phyloP scores from a whole-genome alignment of 2,113 vertebrate species.

The Labeo rohita region DNA sequence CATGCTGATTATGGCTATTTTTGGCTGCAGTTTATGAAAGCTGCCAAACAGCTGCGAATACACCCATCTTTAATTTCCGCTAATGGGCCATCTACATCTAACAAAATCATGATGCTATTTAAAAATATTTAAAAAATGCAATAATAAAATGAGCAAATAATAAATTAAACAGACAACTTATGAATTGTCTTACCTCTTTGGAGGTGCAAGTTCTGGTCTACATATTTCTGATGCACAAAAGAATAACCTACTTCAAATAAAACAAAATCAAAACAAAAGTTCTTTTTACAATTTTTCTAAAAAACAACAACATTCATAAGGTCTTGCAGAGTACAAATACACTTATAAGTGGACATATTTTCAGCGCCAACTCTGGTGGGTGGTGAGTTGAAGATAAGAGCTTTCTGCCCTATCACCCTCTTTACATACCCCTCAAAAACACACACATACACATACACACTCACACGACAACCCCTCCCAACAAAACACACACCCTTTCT shows the following conservation, averaged over 20 bases:
- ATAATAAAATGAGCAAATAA: not conserved
- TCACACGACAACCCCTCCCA: not conserved
- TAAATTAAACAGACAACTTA: not conserved
- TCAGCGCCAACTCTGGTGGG: conserved; percentile 9
- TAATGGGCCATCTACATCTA: not conserved
- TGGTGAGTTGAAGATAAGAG: conserved; percentile 69
- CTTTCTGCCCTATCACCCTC: conserved; percentile 66
- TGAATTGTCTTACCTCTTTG: not conserved
- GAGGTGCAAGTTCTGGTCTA: not conserved
- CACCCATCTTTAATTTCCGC: not conserved
- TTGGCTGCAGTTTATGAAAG: conserved; percentile 42
- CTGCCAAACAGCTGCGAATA: conserved; percentile 13
- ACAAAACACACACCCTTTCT: conserved; percentile 13
- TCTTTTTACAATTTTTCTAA: not conserved
- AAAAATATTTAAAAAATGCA: not conserved
- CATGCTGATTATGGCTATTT: conserved; percentile 73
- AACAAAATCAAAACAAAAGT: not conserved
- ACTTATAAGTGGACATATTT: not conserved
- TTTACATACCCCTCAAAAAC: conserved; percentile 58
- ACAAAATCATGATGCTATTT: not conserved
- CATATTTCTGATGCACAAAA: conserved; percentile 1
- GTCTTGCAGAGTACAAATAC: not conserved
- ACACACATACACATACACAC: not conserved
- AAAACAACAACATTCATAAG: conserved; percentile 11
- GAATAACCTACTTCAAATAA: not conserved